Evolutionary conservation across 2,888 invertebrate genomes (phyloP).

Genomic region (Palloptera scutellata): DNA sequence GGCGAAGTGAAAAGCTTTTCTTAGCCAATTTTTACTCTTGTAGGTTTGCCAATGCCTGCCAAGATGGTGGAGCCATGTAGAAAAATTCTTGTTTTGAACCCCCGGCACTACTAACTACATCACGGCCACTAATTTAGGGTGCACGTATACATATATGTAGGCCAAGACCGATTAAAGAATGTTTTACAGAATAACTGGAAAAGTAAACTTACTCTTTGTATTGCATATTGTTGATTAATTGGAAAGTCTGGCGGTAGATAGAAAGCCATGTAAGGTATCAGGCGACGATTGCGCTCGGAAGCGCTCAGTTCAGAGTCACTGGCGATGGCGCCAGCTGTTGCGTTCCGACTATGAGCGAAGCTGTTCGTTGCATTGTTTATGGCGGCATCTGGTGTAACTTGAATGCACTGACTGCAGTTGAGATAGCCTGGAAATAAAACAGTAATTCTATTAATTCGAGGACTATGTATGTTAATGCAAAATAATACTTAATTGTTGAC

Average conservation of each 20-base stretch:
- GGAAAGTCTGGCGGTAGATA: conserved; percentile 72
- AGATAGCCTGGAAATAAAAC: conserved; percentile 33
- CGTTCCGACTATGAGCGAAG: conserved; percentile 14
- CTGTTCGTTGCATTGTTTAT: conserved; percentile 32
- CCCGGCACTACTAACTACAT: too few relatives aligned
- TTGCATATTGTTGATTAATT: conserved; percentile 62
- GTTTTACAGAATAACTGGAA: conserved; percentile 20
- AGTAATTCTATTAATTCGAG: neutral
- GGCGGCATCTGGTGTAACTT: conserved; percentile 41
- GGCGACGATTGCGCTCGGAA: conserved; percentile 74
- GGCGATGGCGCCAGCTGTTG: conserved; percentile 35
- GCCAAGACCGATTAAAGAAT: neutral
- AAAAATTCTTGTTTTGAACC: too few relatives aligned
- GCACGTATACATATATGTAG: too few relatives aligned
- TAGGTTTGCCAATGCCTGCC: too few relatives aligned
- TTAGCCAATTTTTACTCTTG: too few relatives aligned
- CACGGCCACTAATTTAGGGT: too few relatives aligned
- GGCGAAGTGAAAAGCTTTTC: too few relatives aligned
- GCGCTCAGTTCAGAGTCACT: conserved; percentile 55
- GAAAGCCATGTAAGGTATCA: conserved; percentile 85
- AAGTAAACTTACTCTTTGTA: conserved; percentile 49
- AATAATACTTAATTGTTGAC: neutral
- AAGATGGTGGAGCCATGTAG: too few relatives aligned
- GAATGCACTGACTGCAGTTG: conserved; percentile 34
- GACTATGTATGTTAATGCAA: too few relatives aligned